A percentile compares a stretch with the other conserved stretches of the same genome.
phyloP scores from a whole-genome alignment of 2,888 invertebrate species.

The Thymelicus lineola region DNA sequence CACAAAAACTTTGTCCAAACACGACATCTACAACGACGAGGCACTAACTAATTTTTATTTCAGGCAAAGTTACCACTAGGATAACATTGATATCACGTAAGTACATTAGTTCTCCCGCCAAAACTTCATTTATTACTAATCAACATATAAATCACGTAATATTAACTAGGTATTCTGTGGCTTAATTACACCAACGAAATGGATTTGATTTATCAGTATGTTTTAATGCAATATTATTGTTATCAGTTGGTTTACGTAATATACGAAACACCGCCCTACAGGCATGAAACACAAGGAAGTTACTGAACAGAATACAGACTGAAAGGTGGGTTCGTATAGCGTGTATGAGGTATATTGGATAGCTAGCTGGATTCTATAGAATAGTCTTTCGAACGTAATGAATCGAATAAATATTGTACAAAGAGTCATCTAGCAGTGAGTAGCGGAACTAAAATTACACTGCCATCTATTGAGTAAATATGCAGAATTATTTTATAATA shows the following conservation, averaged over 20 bases:
- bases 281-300: slow-evolving; percentile 68
- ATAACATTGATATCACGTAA: neutral
- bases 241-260: slow-evolving; percentile 75
- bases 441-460: slow-evolving; percentile 53
- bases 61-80: slow-evolving; percentile 49
- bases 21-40: slow-evolving; percentile 56
- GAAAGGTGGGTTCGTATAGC: slow-evolving; percentile 56
- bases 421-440: slow-evolving; percentile 54
- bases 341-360: slow-evolving; percentile 16
- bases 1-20: slow-evolving; percentile 69
- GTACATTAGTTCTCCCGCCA: slow-evolving; percentile 22
- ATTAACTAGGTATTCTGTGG: neutral
- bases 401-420: neutral
- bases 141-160: neutral
- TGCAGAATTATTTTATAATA: neutral
- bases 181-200: neutral
- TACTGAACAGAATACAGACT: slow-evolving; percentile 71
- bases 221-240: slow-evolving; percentile 59
- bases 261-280: slow-evolving; percentile 75
- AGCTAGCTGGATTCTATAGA: neutral
- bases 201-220: neutral
- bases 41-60: slow-evolving; percentile 62
- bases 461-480: slow-evolving; percentile 22
- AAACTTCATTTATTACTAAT: slow-evolving; percentile 4
- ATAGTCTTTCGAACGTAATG: neutral